A percentile compares a stretch with the other conserved stretches of the same genome.
These are phyloP conservation scores for Gavia stellata DNA, from an alignment of 2,113 vertebrate genomes.

Conservation along the genomic window DNA sequence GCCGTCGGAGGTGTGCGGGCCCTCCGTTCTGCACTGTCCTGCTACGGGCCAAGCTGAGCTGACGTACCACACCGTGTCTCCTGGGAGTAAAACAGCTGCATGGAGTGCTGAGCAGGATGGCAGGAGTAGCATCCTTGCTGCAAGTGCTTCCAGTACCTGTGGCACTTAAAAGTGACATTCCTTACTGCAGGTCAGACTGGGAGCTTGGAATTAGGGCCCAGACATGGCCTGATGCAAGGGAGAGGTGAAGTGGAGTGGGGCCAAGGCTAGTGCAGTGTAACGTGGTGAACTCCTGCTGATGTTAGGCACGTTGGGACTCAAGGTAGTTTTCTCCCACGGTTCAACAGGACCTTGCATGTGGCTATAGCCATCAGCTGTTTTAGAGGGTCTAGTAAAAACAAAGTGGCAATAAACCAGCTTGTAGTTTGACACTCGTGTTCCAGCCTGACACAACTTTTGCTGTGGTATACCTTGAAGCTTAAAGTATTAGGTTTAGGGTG, in stretches of 20 bases:
- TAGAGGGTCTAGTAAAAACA: neutral
- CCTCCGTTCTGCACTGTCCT: no score
- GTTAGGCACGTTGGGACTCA: neutral
- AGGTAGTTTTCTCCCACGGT: neutral
- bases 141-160: neutral
- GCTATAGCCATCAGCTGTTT: neutral
- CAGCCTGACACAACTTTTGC: neutral
- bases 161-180: accelerated
- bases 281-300: neutral
- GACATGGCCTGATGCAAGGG: neutral
- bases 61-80: accelerated
- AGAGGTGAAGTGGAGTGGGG: neutral
- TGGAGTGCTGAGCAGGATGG: neutral
- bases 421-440: neutral
- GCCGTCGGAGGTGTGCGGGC: neutral
- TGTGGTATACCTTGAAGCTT: neutral
- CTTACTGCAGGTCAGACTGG: neutral
- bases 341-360: neutral
- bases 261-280: neutral
- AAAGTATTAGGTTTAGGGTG: neutral
- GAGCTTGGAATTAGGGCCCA: neutral
- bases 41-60: neutral
- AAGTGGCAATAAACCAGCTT: neutral
- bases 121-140: neutral
- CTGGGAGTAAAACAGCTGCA: accelerated